Percentiles rank a stretch among this genome's conserved stretches.
Evolutionary conservation across 2,888 invertebrate species (phyloP).

Genomic region (Thereva unica): DNA sequence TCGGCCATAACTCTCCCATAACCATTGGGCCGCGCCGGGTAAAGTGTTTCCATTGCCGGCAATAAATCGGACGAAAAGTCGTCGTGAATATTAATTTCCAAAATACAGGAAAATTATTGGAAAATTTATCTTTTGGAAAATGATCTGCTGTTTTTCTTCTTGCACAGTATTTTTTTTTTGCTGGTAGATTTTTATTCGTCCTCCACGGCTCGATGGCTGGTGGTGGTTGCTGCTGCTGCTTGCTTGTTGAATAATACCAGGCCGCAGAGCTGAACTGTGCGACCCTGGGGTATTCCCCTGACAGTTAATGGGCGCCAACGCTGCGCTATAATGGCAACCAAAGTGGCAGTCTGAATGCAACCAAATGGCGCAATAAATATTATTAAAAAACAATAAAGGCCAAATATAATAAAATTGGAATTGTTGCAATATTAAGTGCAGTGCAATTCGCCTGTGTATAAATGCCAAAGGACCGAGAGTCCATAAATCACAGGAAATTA

Average conservation of each 20-base stretch:
- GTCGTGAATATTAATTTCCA: conserved; percentile 31
- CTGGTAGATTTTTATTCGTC: too few species aligned
- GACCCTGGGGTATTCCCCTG: conserved; percentile 3
- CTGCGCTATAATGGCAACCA: conserved; percentile 4
- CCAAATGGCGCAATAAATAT: conserved; percentile 32
- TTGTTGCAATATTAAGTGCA: conserved; percentile 32
- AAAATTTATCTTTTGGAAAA: conserved; percentile 34
- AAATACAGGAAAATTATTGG: conserved; percentile 35
- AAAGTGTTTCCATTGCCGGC: conserved; percentile 4
- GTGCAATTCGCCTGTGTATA: conserved; percentile 27
- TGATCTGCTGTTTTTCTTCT: conserved; percentile 31
- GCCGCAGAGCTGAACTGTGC: conserved; percentile 4
- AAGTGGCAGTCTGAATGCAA: conserved; percentile 18
- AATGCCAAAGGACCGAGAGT: conserved; percentile 28
- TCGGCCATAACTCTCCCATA: too few species aligned
- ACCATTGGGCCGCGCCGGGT: background rate
- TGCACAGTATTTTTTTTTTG: background rate
- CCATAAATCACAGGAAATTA: conserved; percentile 23
- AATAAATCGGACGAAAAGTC: conserved; percentile 32
- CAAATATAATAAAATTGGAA: conserved; percentile 24
- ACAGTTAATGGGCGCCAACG: conserved; percentile 22
- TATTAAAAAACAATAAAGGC: conserved; percentile 33
- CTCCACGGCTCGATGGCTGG: background rate
- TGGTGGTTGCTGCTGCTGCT: background rate
- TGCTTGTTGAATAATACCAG: conserved; percentile 30